Base-by-base conservation (phyloP, 2,797 vertebrate genomes). In the Phoebastria nigripes region DNA sequence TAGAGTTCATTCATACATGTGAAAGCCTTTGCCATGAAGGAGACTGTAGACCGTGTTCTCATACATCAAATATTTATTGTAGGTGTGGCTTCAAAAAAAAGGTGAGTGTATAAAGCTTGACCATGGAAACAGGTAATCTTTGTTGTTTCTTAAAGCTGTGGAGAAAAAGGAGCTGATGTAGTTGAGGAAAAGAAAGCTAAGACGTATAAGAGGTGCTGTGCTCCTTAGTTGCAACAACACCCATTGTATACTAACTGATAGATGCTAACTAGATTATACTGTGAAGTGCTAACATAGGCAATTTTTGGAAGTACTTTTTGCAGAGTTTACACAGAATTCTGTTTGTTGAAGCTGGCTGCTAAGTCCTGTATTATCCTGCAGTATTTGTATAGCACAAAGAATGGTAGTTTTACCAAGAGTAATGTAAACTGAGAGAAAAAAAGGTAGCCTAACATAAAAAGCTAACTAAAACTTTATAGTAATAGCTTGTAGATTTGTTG, bases 21-120 rank as follows among this genome's bases (percentile, higher is more conserved):
- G 98, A 99, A 97, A 99, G 98, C 89, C 96, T 99, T 90, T 99
- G 99, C 96, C 99, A 99, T 22, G 99, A 99, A 97, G 99, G 98
- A 91, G 97, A 98, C 93, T 99, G 99, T 96, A 99, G 98, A 37
- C 99, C 99, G 1, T 99, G 99, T 95, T 98, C 99, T 91, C 98
- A 99, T 85, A 99, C 98, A 74, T 99, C 99, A 16, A 98, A 98
- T 65, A 93, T 99, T 98, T 98, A 98, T 94, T 99, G 99, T 97
- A 98, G 99, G 93, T 99, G 99, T 98, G 98, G 99, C 97, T 98
- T 98, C 97, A 99, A 98, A 97, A 99, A 98, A 54, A 99, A 99
- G 98, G 99, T 99, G 95, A 97, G 92, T 95, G 6, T 85, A 11
- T 87, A 85, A 95, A 89, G 19, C 15, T 37, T 76, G 61, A 56